Percentiles rank a stretch among this genome's conserved stretches.
Conservation (phyloP, 2,888 invertebrate species). For the Aradus depressus region DNA sequence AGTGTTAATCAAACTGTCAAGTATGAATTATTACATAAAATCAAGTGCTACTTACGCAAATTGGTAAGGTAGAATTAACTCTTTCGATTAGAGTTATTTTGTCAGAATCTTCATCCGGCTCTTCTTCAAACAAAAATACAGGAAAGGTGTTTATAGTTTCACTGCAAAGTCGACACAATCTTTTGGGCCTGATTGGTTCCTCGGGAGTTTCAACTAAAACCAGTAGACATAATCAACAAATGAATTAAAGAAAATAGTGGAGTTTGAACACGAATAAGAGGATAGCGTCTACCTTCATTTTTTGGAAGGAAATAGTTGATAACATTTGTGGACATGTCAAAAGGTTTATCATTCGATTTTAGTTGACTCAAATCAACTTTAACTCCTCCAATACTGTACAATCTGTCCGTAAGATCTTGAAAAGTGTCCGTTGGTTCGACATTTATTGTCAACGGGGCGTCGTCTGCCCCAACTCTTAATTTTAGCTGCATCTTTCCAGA, state of each 20-base stretch:
- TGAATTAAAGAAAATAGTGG: background rate
- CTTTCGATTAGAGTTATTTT: constrained; percentile 20
- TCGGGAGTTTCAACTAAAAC: constrained; percentile 4
- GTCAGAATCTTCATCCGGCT: background rate
- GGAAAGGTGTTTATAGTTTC: constrained; percentile 12
- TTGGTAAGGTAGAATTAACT: constrained; percentile 22
- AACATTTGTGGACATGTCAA: constrained; percentile 28
- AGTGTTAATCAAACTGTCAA: background rate
- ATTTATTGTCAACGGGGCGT: constrained; percentile 23
- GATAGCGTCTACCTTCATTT: constrained; percentile 16
- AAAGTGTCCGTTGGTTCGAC: constrained; percentile 25
- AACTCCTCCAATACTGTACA: constrained; percentile 20
- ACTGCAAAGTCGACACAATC: constrained; percentile 22
- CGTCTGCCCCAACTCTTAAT: constrained; percentile 22
- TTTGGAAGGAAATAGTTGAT: constrained; percentile 25
- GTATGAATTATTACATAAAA: background rate
- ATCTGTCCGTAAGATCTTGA: constrained; percentile 24
- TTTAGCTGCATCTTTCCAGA: constrained; percentile 23
- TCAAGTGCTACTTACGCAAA: constrained; percentile 18
- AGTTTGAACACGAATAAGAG: background rate
- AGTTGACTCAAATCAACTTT: constrained; percentile 26
- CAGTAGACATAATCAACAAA: background rate
- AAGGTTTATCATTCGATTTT: constrained; percentile 25
- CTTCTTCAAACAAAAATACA: constrained; percentile 17
- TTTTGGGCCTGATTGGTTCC: constrained; percentile 5